phyloP scores from a whole-genome alignment of 23 tunicate species.

The Oikopleura dioica region DNA sequence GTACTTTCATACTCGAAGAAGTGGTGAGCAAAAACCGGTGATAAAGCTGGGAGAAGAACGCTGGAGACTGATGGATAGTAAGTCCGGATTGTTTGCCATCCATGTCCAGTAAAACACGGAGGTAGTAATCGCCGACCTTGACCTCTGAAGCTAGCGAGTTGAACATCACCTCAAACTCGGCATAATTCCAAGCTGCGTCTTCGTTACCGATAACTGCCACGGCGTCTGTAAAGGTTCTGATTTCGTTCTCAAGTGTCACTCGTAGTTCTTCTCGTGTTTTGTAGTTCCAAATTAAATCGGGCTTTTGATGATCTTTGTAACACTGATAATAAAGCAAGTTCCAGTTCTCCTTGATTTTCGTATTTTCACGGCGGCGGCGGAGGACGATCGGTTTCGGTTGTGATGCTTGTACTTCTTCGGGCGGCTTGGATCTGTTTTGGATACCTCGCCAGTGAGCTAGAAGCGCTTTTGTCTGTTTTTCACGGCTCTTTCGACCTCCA shows the following conservation, averaged over 20 bases:
- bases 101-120: constrained; percentile 60
- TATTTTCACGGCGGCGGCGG: constrained; percentile 53
- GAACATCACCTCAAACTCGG: constrained; percentile 55
- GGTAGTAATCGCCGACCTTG: constrained; percentile 81
- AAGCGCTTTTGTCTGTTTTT: constrained; percentile 37
- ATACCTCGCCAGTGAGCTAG: constrained; percentile 77
- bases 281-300: constrained; percentile 89
- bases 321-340: constrained; percentile 59
- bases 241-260: constrained; percentile 64
- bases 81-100: constrained; percentile 49
- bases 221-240: constrained; percentile 63
- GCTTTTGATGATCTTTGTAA: constrained; percentile 42
- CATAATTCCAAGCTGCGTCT: constrained; percentile 73
- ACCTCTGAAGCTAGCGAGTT: constrained; percentile 64
- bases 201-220: constrained; percentile 30
- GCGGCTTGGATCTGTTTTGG: neutral
- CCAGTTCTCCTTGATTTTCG: constrained; percentile 87
- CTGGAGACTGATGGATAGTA: constrained; percentile 70
- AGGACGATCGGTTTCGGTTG: constrained; percentile 73
- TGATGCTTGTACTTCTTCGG: constrained; percentile 20
- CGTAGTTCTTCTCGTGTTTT: constrained; percentile 88
- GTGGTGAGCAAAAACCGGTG: constrained; percentile 88
- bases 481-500: constrained; percentile 50
- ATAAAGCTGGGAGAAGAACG: constrained; percentile 68
- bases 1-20: constrained; percentile 61